Evolutionary conservation across 2,888 invertebrate genomes (phyloP).

Genomic region (Mylabris sibirica): DNA sequence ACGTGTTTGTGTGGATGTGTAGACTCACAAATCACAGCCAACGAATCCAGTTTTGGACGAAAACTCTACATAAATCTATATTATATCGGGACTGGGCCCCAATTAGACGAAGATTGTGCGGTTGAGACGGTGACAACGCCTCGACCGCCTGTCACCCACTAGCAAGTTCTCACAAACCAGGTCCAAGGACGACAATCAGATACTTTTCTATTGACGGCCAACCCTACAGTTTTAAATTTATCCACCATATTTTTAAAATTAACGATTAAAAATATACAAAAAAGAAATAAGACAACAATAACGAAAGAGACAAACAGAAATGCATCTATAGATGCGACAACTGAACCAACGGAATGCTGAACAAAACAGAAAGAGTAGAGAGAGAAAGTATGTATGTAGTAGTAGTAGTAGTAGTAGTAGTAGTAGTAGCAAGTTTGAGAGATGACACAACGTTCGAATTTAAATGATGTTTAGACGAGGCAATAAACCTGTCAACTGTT

Average conservation of each 20-base stretch:
- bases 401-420: constrained; percentile 23
- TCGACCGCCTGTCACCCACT: constrained; percentile 27
- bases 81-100: constrained; percentile 58
- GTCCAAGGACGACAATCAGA: constrained; percentile 3
- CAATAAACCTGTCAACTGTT: constrained; percentile 58
- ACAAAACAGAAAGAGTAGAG: constrained; percentile 37
- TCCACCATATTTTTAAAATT: neutral
- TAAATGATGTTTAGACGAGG: constrained; percentile 57
- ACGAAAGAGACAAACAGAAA: constrained; percentile 13
- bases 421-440: constrained; percentile 47
- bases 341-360: constrained; percentile 48
- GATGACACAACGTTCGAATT: constrained; percentile 58
- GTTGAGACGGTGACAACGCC: constrained; percentile 51
- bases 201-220: neutral
- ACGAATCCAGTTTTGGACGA: constrained; percentile 55
- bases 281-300: constrained; percentile 37
- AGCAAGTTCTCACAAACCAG: constrained; percentile 13
- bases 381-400: no score
- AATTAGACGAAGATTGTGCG: constrained; percentile 59
- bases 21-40: constrained; percentile 56
- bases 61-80: constrained; percentile 61
- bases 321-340: constrained; percentile 44
- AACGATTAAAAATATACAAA: constrained; percentile 23
- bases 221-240: neutral
- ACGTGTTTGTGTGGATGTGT: constrained; percentile 19